phyloP scores from a whole-genome alignment of 2,113 vertebrate species.

The Protomyctophum bolini region DNA sequence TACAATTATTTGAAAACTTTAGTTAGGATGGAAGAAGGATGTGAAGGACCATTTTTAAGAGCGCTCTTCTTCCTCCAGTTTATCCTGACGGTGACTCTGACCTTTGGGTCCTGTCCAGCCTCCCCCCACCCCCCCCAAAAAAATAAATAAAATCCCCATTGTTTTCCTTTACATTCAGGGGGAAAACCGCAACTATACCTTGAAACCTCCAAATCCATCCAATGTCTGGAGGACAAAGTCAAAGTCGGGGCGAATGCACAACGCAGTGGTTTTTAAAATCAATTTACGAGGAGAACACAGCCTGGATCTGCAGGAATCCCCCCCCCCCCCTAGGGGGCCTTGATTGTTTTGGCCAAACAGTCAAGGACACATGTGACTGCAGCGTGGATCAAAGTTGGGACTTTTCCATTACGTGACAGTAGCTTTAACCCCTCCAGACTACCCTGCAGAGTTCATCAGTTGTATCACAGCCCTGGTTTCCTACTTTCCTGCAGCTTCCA shows the following conservation, averaged over 20 bases:
- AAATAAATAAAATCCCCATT: constrained; percentile 3
- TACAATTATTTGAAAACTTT: too few species aligned
- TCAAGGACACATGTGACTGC: too few species aligned
- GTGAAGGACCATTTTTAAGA: constrained; percentile 32
- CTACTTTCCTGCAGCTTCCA: constrained; percentile 34
- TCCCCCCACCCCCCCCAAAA: too few species aligned
- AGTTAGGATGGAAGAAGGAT: constrained; percentile 20
- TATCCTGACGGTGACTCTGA: constrained; percentile 36
- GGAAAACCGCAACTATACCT: constrained; percentile 30
- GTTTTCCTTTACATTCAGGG: constrained; percentile 48
- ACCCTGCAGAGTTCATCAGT: constrained; percentile 19
- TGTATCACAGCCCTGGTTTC: constrained; percentile 34
- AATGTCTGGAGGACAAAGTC: constrained; percentile 28
- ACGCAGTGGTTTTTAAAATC: constrained; percentile 52
- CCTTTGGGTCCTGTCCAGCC: constrained; percentile 36
- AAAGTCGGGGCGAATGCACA: constrained; percentile 26
- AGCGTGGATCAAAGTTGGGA: too few species aligned
- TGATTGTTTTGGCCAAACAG: too few species aligned
- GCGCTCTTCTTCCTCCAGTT: constrained; percentile 22
- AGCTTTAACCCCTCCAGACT: too few species aligned
- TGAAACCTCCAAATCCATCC: constrained; percentile 1
- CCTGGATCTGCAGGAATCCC: constrained; percentile 28
- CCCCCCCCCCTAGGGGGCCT: too few species aligned
- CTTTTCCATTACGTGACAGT: too few species aligned
- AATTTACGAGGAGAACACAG: constrained; percentile 22